Percentiles rank a stretch among this genome's conserved stretches.
phyloP scores from a whole-genome alignment of 2,888 invertebrate genomes.

The Callyntrura sp. region DNA sequence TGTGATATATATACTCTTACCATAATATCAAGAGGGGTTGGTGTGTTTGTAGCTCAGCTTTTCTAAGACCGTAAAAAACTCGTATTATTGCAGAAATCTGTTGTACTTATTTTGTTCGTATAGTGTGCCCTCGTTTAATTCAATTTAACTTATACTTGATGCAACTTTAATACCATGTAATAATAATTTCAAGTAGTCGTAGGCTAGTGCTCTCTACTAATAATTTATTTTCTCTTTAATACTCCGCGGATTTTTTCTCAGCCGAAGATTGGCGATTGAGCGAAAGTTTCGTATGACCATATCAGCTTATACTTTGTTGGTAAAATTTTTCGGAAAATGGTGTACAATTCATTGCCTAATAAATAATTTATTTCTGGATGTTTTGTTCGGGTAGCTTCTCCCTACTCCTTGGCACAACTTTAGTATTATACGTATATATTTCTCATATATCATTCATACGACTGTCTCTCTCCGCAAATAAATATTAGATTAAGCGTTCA shows the following conservation, averaged over 20 bases:
- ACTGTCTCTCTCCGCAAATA: neutral
- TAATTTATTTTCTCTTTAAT: too few relatives aligned
- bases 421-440: too few relatives aligned
- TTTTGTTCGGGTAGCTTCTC: too few relatives aligned
- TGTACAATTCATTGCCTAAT: neutral
- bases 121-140: neutral
- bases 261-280: neutral
- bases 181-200: too few relatives aligned
- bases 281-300: neutral
- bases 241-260: neutral
- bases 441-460: neutral
- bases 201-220: too few relatives aligned
- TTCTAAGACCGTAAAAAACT: neutral
- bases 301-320: neutral
- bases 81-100: too few relatives aligned
- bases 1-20: too few relatives aligned
- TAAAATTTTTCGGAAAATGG: slow-evolving; percentile 9
- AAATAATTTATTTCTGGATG: slow-evolving; percentile 26
- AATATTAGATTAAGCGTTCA: neutral
- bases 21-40: neutral
- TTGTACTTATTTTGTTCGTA: neutral
- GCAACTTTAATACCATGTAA: too few relatives aligned
- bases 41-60: neutral
- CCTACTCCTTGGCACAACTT: too few relatives aligned
- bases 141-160: neutral